Evolutionary conservation across 2,888 invertebrate genomes (phyloP).

Genomic region (Laothoe populi): DNA sequence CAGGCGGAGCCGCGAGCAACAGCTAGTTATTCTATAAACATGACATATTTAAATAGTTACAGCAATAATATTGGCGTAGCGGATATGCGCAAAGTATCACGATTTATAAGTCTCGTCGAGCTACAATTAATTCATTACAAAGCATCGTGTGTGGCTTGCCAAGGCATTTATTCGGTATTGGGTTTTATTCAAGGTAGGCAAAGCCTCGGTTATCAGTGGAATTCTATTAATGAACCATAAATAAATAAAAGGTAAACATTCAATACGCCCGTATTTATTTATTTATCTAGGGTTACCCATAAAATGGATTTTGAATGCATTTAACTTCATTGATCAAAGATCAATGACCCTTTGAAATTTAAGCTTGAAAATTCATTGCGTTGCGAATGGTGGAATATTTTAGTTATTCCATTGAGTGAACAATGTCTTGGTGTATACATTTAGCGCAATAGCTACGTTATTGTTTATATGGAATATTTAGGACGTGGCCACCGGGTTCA

Average conservation of each 20-base stretch:
- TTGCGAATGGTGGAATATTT: constrained; percentile 15
- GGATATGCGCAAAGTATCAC: constrained; percentile 20
- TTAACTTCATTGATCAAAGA: constrained; percentile 11
- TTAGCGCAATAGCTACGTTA: constrained; percentile 29
- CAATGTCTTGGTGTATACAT: not conserved
- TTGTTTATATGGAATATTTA: constrained; percentile 66
- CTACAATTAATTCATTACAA: constrained; percentile 45
- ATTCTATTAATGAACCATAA: constrained; percentile 30
- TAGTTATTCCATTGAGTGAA: not conserved
- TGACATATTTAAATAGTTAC: not conserved
- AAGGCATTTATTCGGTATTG: constrained; percentile 44
- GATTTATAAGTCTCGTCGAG: constrained; percentile 14
- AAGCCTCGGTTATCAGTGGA: constrained; percentile 33
- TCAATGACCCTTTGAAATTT: constrained; percentile 19
- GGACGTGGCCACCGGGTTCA: constrained; percentile 65
- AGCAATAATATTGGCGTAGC: constrained; percentile 1
- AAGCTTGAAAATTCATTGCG: constrained; percentile 21
- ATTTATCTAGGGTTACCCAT: constrained; percentile 37
- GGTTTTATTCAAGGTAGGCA: constrained; percentile 36
- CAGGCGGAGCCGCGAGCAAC: too few relatives aligned
- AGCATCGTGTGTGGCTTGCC: constrained; percentile 52
- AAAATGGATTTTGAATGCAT: constrained; percentile 28
- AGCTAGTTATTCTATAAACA: not conserved
- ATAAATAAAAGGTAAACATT: constrained; percentile 37
- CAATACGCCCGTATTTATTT: constrained; percentile 50